Evolutionary conservation across 2,113 vertebrate species (phyloP).

Genomic region (Ibidorhyncha struthersii): DNA sequence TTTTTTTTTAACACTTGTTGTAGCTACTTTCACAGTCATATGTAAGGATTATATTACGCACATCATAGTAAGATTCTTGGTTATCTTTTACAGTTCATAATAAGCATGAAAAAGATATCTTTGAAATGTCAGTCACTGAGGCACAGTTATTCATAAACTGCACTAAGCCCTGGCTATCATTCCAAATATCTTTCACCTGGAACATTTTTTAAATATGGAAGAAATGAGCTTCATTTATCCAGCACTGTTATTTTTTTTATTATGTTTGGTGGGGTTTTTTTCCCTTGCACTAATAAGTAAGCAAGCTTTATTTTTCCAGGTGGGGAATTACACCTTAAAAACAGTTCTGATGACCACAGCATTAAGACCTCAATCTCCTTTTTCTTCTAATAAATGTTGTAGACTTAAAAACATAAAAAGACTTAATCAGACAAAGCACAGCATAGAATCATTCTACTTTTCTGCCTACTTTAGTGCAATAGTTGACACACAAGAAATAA

Average conservation of each 20-base stretch:
- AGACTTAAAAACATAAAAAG: neutral
- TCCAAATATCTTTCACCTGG: neutral
- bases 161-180: neutral
- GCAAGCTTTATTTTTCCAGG: neutral
- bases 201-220: neutral
- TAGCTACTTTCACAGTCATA: neutral
- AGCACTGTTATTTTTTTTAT: neutral
- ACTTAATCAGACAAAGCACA: neutral
- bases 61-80: neutral
- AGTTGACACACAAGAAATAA: neutral
- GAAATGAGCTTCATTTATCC: neutral
- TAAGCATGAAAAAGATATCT: neutral
- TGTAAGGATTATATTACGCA: neutral
- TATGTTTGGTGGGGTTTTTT: neutral
- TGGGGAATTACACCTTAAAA: neutral
- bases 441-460: neutral
- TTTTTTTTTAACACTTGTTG: neutral
- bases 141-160: neutral
- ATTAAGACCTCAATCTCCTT: neutral
- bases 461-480: neutral
- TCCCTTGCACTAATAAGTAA: neutral
- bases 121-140: neutral
- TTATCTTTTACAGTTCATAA: neutral
- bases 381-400: neutral
- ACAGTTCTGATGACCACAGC: neutral